Conservation (phyloP, 1,140 invertebrate species). For the Glomeris maerens region DNA sequence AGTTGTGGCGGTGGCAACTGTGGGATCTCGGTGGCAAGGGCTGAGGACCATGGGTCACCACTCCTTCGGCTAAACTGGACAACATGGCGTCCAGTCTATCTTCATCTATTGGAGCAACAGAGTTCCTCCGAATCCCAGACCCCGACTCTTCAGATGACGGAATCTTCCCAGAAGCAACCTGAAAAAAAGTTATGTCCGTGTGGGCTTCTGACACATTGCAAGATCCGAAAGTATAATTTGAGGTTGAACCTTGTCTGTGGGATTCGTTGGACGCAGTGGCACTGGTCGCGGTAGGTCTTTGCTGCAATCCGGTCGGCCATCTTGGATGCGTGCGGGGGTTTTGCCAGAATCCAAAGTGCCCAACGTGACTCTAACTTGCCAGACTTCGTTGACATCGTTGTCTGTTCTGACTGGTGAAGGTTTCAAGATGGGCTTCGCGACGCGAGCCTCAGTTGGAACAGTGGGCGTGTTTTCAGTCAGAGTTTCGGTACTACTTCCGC, state of each 20-base stretch:
- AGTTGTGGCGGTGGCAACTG: background rate
- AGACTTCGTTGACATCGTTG: background rate
- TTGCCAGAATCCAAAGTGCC: background rate
- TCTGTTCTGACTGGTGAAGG: background rate
- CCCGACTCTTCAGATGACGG: background rate
- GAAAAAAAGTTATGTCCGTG: too few species aligned
- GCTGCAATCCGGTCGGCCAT: background rate
- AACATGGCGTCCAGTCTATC: conserved; percentile 5
- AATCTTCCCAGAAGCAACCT: background rate
- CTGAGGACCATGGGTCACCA: background rate
- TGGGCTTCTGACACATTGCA: too few species aligned
- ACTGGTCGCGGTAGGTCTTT: background rate
- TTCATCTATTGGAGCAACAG: conserved; percentile 11
- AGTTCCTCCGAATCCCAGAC: too few species aligned
- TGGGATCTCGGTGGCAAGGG: background rate
- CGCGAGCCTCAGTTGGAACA: conserved; percentile 13
- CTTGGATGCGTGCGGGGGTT: background rate
- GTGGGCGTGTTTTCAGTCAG: background rate
- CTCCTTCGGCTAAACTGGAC: conserved; percentile 2
- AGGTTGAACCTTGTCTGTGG: too few species aligned
- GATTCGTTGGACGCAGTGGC: background rate
- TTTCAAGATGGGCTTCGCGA: background rate
- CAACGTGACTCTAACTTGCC: conserved; percentile 4
- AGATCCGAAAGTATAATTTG: too few species aligned
- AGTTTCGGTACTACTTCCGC: background rate